phyloP scores from a whole-genome alignment of 2,797 vertebrate genomes.

The Silurus aristotelis region DNA sequence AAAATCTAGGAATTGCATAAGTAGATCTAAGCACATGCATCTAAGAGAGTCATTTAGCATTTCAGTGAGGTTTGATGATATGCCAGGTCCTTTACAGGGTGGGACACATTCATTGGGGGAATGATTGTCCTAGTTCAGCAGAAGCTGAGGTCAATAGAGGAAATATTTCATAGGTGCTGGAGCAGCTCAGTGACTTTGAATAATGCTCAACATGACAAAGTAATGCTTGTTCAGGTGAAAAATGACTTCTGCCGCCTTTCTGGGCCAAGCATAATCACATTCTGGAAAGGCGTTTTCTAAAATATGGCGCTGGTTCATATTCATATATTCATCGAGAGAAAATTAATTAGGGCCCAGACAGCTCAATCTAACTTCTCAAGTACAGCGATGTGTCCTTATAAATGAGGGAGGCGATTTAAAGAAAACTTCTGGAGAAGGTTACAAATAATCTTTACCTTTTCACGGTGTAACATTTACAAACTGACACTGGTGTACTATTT shows the following conservation, averaged over 20 bases:
- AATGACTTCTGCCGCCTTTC: constrained; percentile 74
- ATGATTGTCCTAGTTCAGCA: constrained; percentile 75
- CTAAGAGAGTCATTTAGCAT: constrained; percentile 59
- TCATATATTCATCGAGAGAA: constrained; percentile 73
- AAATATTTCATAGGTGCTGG: constrained; percentile 71
- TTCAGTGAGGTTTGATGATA: constrained; percentile 46
- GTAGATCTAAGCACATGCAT: constrained; percentile 23
- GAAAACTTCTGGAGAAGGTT: constrained; percentile 41
- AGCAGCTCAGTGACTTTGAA: constrained; percentile 64
- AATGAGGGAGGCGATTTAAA: constrained; percentile 59
- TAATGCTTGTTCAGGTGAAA: constrained; percentile 80
- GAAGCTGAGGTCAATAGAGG: constrained; percentile 70
- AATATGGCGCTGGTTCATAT: constrained; percentile 76
- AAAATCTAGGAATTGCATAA: constrained; percentile 17
- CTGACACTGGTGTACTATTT: constrained; percentile 11
- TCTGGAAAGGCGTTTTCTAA: constrained; percentile 65
- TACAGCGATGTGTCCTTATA: constrained; percentile 74
- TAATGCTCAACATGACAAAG: constrained; percentile 76
- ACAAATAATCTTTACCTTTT: constrained; percentile 35
- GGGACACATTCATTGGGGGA: constrained; percentile 45
- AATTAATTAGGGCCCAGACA: constrained; percentile 61
- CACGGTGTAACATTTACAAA: constrained; percentile 15
- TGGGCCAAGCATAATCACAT: constrained; percentile 78
- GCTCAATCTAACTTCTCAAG: constrained; percentile 75
- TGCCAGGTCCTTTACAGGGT: constrained; percentile 37